A percentile compares a stretch with the other conserved stretches of the same genome.
phyloP scores from a whole-genome alignment of 1,140 invertebrate species.

The Sweltsa coloradensis region DNA sequence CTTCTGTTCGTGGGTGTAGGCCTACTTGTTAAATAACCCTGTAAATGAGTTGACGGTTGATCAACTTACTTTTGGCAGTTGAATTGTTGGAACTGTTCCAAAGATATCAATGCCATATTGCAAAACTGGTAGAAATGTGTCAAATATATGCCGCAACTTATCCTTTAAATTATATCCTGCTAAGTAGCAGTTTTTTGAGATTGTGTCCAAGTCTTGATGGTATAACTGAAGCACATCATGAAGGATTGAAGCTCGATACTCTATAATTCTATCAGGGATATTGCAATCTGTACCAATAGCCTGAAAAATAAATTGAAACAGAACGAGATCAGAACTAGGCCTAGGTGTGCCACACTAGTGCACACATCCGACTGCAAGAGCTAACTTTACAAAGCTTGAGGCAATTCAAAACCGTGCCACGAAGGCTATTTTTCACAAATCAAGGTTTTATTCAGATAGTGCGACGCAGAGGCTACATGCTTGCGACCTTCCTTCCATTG shows the following conservation, averaged over 20 bases:
- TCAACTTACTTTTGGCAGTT: conserved; percentile 62
- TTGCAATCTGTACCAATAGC: conserved; percentile 75
- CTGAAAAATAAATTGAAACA: conserved; percentile 31
- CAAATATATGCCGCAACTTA: conserved; percentile 69
- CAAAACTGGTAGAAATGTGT: conserved; percentile 69
- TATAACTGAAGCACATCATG: conserved; percentile 62
- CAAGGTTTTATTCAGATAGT: too few species aligned
- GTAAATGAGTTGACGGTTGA: too few species aligned
- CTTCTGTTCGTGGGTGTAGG: too few species aligned
- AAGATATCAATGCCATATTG: conserved; percentile 66
- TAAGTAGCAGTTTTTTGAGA: conserved; percentile 43
- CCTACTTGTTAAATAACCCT: too few species aligned
- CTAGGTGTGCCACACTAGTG: neutral
- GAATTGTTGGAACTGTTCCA: conserved; percentile 58
- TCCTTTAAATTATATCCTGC: conserved; percentile 51
- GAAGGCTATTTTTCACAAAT: too few species aligned
- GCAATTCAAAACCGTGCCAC: conserved; percentile 12
- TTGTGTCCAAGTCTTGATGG: conserved; percentile 58
- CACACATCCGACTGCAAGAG: too few species aligned
- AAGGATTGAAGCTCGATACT: conserved; percentile 57
- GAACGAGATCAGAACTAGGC: neutral
- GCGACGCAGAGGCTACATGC: too few species aligned
- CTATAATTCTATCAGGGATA: conserved; percentile 63
- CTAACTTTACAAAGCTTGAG: neutral
- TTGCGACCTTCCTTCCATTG: too few species aligned